These are phyloP conservation scores for Drosophila seclusa DNA, from an alignment of 2,888 invertebrate species.

Conservation along the genomic window DNA sequence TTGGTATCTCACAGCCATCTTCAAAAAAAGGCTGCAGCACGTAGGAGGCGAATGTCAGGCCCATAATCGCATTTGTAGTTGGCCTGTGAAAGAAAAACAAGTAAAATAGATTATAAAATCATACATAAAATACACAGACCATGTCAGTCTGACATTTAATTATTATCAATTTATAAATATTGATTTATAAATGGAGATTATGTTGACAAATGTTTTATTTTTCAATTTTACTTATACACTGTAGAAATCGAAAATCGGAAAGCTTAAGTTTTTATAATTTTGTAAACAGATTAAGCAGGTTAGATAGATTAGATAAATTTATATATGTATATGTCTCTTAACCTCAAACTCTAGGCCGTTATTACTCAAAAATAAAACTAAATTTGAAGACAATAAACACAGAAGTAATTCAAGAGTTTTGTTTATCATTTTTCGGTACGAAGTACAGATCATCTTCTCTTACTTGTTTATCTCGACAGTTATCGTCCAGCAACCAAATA, in stretches of 20 bases:
- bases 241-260: background rate
- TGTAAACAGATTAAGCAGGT: background rate
- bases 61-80: conserved; percentile 98
- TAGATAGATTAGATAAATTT: background rate
- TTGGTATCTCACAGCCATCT: conserved; percentile 89
- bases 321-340: background rate
- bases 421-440: background rate
- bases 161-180: conserved; percentile 1
- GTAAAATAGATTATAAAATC: conserved; percentile 9
- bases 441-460: background rate
- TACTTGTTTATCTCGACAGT: background rate
- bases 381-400: background rate
- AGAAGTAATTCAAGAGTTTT: background rate
- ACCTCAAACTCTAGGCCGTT: background rate
- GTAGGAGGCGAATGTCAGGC: conserved; percentile 96
- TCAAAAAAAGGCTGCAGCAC: conserved; percentile 95
- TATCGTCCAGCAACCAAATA: conserved; percentile 23
- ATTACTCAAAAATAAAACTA: background rate
- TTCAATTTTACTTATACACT: background rate
- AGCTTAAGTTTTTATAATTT: too few relatives aligned
- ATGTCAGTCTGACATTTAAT: background rate
- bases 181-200: conserved; percentile 17
- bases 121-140: background rate
- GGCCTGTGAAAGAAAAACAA: conserved; percentile 87
- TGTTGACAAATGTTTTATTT: conserved; percentile 22